phyloP scores from a whole-genome alignment of 2,113 vertebrate genomes.

The Sus scrofa region DNA sequence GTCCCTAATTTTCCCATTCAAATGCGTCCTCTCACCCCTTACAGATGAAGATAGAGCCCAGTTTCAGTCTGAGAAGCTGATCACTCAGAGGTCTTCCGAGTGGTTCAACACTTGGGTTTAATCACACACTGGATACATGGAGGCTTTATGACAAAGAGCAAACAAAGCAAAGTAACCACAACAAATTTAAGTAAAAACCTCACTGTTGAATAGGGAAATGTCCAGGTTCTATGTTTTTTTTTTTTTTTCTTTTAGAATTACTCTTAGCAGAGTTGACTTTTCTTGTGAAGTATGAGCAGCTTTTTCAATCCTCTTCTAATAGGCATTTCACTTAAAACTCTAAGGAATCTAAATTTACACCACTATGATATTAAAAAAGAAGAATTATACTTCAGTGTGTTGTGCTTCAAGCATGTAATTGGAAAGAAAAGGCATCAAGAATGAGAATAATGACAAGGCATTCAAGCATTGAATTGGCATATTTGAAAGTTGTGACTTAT shows the following conservation, averaged over 20 bases:
- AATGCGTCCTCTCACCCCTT: background rate
- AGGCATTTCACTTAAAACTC: conserved; percentile 69
- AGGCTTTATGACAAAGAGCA: background rate
- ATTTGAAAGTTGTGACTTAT: conserved; percentile 70
- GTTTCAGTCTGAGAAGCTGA: background rate
- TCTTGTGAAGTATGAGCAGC: conserved; percentile 54
- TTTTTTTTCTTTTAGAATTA: background rate
- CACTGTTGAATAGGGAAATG: background rate
- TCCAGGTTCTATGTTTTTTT: background rate
- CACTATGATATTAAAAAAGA: conserved; percentile 61
- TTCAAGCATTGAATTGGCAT: conserved; percentile 61
- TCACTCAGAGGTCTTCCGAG: background rate
- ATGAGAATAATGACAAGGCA: conserved; percentile 73
- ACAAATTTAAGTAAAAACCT: background rate
- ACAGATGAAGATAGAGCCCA: background rate
- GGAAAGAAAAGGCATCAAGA: conserved; percentile 75
- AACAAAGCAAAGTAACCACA: conserved; percentile 37
- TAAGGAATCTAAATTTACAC: conserved; percentile 72
- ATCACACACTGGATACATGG: background rate
- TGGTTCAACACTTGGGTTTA: background rate
- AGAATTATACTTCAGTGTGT: conserved; percentile 55
- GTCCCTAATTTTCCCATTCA: background rate
- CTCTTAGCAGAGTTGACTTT: conserved; percentile 52
- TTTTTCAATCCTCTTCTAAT: conserved; percentile 60
- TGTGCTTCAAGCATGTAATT: conserved; percentile 80